phyloP scores from a whole-genome alignment of 92 coral and sea anemone genomes.

The Virgularia gustaviana region DNA sequence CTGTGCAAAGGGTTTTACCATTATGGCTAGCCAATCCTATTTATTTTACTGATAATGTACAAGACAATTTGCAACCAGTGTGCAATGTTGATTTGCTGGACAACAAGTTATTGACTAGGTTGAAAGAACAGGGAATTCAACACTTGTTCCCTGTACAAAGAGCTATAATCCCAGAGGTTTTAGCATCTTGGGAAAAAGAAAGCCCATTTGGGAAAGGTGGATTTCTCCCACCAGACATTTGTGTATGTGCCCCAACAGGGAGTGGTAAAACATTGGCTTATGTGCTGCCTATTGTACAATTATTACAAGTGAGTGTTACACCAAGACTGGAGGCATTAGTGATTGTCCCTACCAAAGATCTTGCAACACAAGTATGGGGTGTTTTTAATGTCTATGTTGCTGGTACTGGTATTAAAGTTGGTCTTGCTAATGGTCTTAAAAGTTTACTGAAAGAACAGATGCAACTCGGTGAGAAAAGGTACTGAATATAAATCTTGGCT shows the following conservation, averaged over 20 bases:
- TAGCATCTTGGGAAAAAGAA: slow-evolving; percentile 55
- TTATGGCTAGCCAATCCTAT: slow-evolving; percentile 87
- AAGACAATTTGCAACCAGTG: slow-evolving; percentile 55
- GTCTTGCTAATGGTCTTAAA: slow-evolving; percentile 79
- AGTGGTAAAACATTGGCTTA: slow-evolving; percentile 96
- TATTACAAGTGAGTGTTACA: slow-evolving; percentile 44
- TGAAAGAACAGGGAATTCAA: slow-evolving; percentile 55
- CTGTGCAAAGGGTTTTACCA: slow-evolving; percentile 62
- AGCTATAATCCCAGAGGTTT: slow-evolving; percentile 68
- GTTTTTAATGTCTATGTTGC: slow-evolving; percentile 75
- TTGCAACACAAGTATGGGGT: slow-evolving; percentile 86
- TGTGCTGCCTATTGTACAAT: slow-evolving; percentile 79
- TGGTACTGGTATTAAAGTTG: slow-evolving; percentile 76
- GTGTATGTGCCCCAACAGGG: slow-evolving; percentile 97
- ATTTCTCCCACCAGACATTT: slow-evolving; percentile 71
- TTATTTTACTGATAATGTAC: slow-evolving; percentile 61
- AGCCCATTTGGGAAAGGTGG: slow-evolving; percentile 63
- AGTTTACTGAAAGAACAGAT: slow-evolving; percentile 76
- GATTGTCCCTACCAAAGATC: slow-evolving; percentile 85
- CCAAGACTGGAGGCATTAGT: slow-evolving; percentile 77
- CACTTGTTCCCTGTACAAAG: slow-evolving; percentile 83
- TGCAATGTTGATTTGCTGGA: slow-evolving; percentile 58
- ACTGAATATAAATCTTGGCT: neutral
- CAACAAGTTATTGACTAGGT: slow-evolving; percentile 44
- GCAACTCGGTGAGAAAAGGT: slow-evolving; percentile 68